Conservation (phyloP, 2,113 vertebrate species). For the Cephalopterus ornatus region DNA sequence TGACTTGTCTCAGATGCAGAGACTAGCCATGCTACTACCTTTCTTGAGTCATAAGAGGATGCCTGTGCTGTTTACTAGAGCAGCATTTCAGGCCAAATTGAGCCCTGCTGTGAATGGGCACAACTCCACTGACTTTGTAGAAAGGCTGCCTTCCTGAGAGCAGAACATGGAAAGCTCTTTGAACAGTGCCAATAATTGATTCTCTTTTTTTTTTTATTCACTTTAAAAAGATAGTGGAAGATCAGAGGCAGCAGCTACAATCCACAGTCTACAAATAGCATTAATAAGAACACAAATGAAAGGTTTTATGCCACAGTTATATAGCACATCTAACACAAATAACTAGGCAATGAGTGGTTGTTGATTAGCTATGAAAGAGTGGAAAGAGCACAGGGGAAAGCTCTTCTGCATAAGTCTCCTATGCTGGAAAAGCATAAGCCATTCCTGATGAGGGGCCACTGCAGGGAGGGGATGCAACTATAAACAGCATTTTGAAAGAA, state of each 20-base stretch:
- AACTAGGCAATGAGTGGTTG: slow-evolving; percentile 24
- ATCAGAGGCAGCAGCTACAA: slow-evolving; percentile 54
- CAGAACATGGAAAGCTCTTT: slow-evolving; percentile 29
- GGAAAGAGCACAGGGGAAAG: neutral
- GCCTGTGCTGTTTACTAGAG: slow-evolving; percentile 1
- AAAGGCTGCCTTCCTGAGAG: slow-evolving; percentile 32
- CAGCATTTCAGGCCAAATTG: slow-evolving; percentile 25
- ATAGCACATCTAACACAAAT: slow-evolving; percentile 43
- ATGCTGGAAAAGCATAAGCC: neutral
- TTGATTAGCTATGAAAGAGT: slow-evolving; percentile 38
- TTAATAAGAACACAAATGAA: slow-evolving; percentile 49
- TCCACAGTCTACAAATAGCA: slow-evolving; percentile 40
- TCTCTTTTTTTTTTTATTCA: neutral
- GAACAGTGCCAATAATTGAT: slow-evolving; percentile 52
- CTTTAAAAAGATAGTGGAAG: slow-evolving; percentile 55
- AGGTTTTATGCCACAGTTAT: slow-evolving; percentile 40
- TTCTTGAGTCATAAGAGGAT: neutral
- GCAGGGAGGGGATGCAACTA: neutral
- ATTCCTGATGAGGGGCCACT: neutral
- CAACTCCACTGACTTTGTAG: neutral
- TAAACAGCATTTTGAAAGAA: neutral
- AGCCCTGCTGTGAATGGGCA: slow-evolving; percentile 8
- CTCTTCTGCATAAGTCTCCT: neutral
- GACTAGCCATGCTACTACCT: neutral
- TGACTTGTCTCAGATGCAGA: neutral